A percentile compares a stretch with the other conserved stretches of the same genome.
These are phyloP conservation scores for Limulus polyphemus DNA, from an alignment of 2,888 invertebrate species.

Conservation along the genomic window DNA sequence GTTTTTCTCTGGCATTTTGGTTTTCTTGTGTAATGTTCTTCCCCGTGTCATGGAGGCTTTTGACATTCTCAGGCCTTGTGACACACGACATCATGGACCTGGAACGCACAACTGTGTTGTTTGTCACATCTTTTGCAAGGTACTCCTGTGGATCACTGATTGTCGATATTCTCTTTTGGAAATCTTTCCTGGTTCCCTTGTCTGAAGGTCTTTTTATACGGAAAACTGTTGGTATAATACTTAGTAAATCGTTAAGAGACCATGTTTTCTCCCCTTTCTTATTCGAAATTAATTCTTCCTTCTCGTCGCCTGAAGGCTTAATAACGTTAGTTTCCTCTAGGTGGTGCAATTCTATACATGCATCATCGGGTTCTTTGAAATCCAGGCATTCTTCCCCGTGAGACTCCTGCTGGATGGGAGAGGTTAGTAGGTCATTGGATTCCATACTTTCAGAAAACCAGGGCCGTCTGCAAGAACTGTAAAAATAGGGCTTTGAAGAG, in stretches of 20 bases:
- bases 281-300: background rate
- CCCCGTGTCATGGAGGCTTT: too few species aligned
- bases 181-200: constrained; percentile 14
- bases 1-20: too few species aligned
- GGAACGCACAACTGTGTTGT: constrained; percentile 18
- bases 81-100: constrained; percentile 18
- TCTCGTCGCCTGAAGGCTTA: background rate
- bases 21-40: too few species aligned
- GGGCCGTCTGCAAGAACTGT: constrained; percentile 19
- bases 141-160: constrained; percentile 24
- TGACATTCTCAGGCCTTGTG: constrained; percentile 8
- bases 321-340: constrained; percentile 44
- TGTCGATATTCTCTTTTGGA: constrained; percentile 23
- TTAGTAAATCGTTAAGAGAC: constrained; percentile 19
- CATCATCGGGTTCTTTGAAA: constrained; percentile 50
- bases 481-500: constrained; percentile 18
- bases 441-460: constrained; percentile 21
- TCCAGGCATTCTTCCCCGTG: constrained; percentile 37
- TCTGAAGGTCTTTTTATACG: constrained; percentile 15
- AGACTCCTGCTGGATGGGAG: background rate
- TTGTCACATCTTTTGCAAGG: constrained; percentile 4
- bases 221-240: constrained; percentile 20
- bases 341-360: constrained; percentile 74
- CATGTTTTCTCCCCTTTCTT: constrained; percentile 8
- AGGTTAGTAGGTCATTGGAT: constrained; percentile 8